Percentiles rank a stretch among this genome's conserved stretches.
These are phyloP conservation scores for Mola mola DNA, from an alignment of 2,113 vertebrate genomes.

Conservation along the genomic window DNA sequence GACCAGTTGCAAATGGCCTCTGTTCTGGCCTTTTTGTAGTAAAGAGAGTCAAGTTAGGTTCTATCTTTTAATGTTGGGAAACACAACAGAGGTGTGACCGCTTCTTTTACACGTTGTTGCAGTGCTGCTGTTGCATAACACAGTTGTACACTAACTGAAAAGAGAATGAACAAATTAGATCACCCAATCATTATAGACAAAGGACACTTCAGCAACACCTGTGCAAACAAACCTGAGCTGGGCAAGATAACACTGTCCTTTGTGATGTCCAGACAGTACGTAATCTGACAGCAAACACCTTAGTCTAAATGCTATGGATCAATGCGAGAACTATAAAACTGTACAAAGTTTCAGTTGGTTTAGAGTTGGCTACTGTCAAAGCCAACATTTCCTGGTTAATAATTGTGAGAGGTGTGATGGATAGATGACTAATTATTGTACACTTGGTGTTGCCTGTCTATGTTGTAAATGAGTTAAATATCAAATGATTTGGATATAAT, in stretches of 20 bases:
- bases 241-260: slow-evolving; percentile 31
- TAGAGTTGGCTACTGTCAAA: slow-evolving; percentile 32
- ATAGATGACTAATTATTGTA: slow-evolving; percentile 60
- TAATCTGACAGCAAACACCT: slow-evolving; percentile 36
- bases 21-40: neutral
- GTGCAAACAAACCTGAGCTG: slow-evolving; percentile 43
- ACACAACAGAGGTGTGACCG: neutral
- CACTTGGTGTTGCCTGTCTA: slow-evolving; percentile 15
- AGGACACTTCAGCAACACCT: slow-evolving; percentile 50
- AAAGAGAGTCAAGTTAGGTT: neutral
- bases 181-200: slow-evolving; percentile 27
- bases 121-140: slow-evolving; percentile 2
- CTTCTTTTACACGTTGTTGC: neutral
- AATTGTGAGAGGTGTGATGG: slow-evolving; percentile 56
- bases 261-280: slow-evolving; percentile 5
- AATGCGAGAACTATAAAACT: slow-evolving; percentile 44
- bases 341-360: slow-evolving; percentile 33
- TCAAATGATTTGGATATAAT: slow-evolving; percentile 10
- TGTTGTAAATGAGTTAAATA: slow-evolving; percentile 25
- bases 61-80: neutral
- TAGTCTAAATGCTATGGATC: slow-evolving; percentile 52
- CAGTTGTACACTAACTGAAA: neutral
- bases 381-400: slow-evolving; percentile 63
- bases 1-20: neutral
- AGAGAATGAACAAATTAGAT: slow-evolving; percentile 25